Evolutionary conservation across 1,140 invertebrate species (phyloP).

Genomic region (Colletes latitarsis): DNA sequence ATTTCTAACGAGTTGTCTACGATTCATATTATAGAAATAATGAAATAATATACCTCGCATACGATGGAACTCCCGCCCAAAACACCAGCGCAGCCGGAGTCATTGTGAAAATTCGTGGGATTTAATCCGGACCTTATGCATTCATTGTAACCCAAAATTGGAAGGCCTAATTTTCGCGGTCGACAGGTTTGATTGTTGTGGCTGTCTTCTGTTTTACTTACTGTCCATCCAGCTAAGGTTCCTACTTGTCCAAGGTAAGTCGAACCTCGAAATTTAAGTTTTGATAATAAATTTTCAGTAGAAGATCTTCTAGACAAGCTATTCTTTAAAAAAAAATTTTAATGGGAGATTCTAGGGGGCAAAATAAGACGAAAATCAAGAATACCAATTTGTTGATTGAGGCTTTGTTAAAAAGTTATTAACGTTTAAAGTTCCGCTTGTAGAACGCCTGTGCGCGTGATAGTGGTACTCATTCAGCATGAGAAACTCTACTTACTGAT

Average conservation of each 20-base stretch:
- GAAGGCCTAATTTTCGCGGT: conserved; percentile 80
- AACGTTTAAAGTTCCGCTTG: no score
- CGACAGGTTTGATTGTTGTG: conserved; percentile 70
- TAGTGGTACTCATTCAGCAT: no score
- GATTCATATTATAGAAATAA: not conserved
- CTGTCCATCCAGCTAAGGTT: conserved; percentile 83
- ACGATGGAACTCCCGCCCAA: conserved; percentile 77
- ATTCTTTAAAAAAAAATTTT: no score
- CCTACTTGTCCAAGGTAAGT: conserved; percentile 82
- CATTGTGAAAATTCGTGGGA: conserved; percentile 71
- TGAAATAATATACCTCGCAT: conserved; percentile 74
- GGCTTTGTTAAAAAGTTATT: no score
- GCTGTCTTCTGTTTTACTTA: conserved; percentile 46
- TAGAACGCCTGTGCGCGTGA: no score
- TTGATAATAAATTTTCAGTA: no score
- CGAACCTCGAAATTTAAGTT: conserved; percentile 64
- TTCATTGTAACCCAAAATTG: conserved; percentile 77
- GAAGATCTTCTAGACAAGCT: no score
- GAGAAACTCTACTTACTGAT: no score
- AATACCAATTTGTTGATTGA: no score
- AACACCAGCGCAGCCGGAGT: conserved; percentile 81
- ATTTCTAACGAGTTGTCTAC: no score
- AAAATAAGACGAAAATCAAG: no score
- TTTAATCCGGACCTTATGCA: conserved; percentile 76
- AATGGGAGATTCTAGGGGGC: no score